Evolutionary conservation across 2,113 vertebrate genomes (phyloP), one percentile per base, ranked within the genome.

Genomic region (Tautogolabrus adspersus): DNA sequence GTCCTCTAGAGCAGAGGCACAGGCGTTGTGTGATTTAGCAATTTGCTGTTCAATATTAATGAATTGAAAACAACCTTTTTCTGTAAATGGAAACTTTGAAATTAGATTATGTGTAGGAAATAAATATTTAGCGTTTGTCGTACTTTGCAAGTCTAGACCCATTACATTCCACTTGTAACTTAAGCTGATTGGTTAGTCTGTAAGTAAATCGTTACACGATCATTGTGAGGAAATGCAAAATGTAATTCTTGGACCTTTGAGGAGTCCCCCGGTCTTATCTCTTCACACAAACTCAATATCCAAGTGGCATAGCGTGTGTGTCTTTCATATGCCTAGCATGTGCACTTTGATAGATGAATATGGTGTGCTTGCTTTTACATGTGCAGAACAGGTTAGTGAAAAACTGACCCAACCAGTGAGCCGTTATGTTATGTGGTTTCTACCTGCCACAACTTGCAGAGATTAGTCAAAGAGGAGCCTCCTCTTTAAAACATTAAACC

Each of bases 361-460:
- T 34, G 55, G 30, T 52, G 61, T 49, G 51, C 49, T 44, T 65
- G 47, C 18, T 5, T 19, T 19, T 19, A 18, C 47, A 40, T 52
- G 8, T 59, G 67, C 34, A 23, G 56, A 72, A 57, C 42, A 68
- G 1, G 21, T 22, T 22, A 15, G 21, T 26, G 11, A 59, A 23
- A 42, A 49, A 58, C 2, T 13, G 47, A 12, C 42, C 19, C 13
- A 38, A 51, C 47, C 54, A 63, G 26, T 0, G 0, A 49, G 51
- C 22, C 3, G 16, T 60, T 72, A 62, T 10, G 56, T 30, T 6
- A 73, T 18, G 23, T 42, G 30, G 9, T 1, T 0, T 42, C 10
- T 23, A 22, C 38, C 5, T 67, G 62, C n/a, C 52, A 5, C 40
- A 34, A 42, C 60, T 69, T 73, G 60, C 64, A 66, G 54, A 46